Evolutionary conservation across 2,113 vertebrate genomes (phyloP).

Genomic region (Mustelus asterias): DNA sequence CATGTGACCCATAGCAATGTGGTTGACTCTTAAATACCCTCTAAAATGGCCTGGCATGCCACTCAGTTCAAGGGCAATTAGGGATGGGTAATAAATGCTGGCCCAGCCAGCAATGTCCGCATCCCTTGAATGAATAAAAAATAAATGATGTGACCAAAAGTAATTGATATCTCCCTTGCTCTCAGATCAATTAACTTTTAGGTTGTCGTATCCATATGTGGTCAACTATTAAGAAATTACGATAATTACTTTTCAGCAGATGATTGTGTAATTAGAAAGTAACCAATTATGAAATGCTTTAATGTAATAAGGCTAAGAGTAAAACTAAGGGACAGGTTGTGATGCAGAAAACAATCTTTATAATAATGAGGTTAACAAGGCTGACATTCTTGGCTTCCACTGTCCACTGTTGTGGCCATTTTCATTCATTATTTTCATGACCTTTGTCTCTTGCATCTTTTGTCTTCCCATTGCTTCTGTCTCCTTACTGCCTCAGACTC

Average conservation of each 20-base stretch:
- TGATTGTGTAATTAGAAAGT: not conserved
- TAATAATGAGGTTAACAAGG: not conserved
- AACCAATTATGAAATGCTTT: not conserved
- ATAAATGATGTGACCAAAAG: not conserved
- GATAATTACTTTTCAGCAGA: not conserved
- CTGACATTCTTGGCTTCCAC: not conserved
- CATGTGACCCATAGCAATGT: too few relatives aligned
- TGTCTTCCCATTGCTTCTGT: not conserved
- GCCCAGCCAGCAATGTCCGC: too few relatives aligned
- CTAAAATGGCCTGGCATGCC: too few relatives aligned
- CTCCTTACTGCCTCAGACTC: not conserved
- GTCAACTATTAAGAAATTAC: not conserved
- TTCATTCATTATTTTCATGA: not conserved
- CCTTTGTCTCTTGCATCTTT: not conserved
- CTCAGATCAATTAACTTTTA: not conserved
- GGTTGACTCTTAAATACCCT: too few relatives aligned
- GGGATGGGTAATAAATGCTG: too few relatives aligned
- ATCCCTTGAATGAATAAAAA: too few relatives aligned
- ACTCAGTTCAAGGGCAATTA: too few relatives aligned
- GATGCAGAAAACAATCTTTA: not conserved
- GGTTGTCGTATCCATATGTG: not conserved
- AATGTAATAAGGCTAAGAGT: not conserved
- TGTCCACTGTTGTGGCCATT: not conserved
- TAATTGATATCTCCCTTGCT: not conserved
- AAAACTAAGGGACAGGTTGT: not conserved